Conservation (phyloP, 2,797 vertebrate genomes). For the Catamblyrhynchus diadema region DNA sequence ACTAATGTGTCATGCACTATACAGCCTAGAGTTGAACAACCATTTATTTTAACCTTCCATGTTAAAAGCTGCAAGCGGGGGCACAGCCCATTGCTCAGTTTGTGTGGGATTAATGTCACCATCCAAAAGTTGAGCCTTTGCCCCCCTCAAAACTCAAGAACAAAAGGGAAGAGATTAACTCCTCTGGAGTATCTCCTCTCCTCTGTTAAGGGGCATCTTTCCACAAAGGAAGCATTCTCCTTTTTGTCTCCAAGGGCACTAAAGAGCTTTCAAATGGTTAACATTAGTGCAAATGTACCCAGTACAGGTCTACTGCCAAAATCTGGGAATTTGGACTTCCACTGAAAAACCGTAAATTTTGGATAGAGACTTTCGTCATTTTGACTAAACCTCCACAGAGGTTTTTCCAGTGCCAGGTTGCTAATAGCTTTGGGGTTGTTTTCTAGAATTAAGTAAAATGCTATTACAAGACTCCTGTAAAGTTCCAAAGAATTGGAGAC, state of each 20-base stretch:
- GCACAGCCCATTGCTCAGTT: not conserved
- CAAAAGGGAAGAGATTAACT: not conserved
- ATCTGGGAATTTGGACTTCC: not conserved
- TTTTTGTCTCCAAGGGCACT: not conserved
- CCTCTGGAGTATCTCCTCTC: not conserved
- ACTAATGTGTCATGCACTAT: not conserved
- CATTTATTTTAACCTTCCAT: not conserved
- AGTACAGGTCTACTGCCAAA: not conserved
- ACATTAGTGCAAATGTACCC: not conserved
- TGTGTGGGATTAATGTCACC: not conserved
- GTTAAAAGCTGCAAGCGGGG: fast-evolving
- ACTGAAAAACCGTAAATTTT: not conserved
- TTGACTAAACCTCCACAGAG: not conserved
- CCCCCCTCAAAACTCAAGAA: not conserved
- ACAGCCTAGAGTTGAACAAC: not conserved
- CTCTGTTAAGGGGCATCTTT: not conserved
- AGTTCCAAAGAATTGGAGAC: not conserved
- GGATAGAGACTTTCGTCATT: not conserved
- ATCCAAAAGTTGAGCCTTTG: not conserved
- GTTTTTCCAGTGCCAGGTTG: not conserved
- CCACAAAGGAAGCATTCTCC: not conserved
- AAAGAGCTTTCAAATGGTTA: not conserved
- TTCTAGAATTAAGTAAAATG: not conserved
- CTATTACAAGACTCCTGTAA: not conserved
- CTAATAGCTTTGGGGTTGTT: not conserved